Conservation (phyloP, 2,113 vertebrate species). For the Ibidorhyncha struthersii region DNA sequence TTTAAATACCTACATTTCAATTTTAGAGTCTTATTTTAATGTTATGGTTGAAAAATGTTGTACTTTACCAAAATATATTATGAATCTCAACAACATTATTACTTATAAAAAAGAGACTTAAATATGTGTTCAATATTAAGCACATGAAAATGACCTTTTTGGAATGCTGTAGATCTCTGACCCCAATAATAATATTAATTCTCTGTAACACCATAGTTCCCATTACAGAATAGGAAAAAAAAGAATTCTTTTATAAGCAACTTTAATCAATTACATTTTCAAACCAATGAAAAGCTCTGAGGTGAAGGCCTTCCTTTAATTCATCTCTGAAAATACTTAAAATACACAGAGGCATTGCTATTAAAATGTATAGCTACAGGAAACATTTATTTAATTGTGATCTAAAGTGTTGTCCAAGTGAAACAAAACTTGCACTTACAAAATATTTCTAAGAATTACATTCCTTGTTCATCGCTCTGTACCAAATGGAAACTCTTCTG, state of each 20-base stretch:
- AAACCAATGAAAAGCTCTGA: conserved; percentile 47
- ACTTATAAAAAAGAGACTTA: neutral
- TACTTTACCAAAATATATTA: neutral
- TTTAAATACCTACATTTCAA: neutral
- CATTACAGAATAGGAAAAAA: neutral
- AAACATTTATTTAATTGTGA: neutral
- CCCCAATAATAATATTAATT: conserved; percentile 49
- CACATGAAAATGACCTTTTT: conserved; percentile 29
- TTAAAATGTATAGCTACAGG: neutral
- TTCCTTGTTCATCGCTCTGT: neutral
- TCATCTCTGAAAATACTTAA: conserved; percentile 15
- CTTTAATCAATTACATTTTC: conserved; percentile 49
- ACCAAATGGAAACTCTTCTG: neutral
- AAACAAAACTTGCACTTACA: neutral
- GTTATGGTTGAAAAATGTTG: conserved; percentile 15
- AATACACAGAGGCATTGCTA: neutral
- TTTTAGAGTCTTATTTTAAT: conserved; percentile 17
- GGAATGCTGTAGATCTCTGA: conserved; percentile 23
- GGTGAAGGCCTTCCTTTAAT: conserved; percentile 44
- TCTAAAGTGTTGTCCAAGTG: neutral
- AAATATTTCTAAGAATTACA: neutral
- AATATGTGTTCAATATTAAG: conserved; percentile 37
- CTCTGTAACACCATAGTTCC: conserved; percentile 46
- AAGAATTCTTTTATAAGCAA: conserved; percentile 30
- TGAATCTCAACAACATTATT: conserved; percentile 30